phyloP scores from a whole-genome alignment of 2,797 vertebrate species.

The Sebastes vulpes region DNA sequence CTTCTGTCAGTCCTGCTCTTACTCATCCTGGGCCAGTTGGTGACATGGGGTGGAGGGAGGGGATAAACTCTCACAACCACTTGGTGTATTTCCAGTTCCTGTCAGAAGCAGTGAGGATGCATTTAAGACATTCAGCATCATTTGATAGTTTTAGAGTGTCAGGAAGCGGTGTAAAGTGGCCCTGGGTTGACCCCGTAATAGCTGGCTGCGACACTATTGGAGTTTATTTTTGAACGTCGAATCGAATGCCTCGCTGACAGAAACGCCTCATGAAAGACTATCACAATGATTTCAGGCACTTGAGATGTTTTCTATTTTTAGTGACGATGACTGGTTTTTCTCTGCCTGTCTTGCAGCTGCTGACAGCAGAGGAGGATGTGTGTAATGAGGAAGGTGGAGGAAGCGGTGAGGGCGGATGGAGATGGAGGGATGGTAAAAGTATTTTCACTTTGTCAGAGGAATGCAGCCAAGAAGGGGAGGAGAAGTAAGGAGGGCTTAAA shows the following conservation, averaged over 20 bases:
- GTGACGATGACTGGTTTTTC: slow-evolving; percentile 46
- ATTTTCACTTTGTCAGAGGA: slow-evolving; percentile 61
- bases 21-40: slow-evolving; percentile 27
- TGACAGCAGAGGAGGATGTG: slow-evolving; percentile 65
- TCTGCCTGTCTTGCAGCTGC: slow-evolving; percentile 44
- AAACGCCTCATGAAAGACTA: slow-evolving; percentile 72
- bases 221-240: slow-evolving; percentile 73
- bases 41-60: neutral
- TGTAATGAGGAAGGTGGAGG: slow-evolving; percentile 51
- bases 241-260: slow-evolving; percentile 58
- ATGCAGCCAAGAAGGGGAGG: slow-evolving; percentile 31
- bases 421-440: slow-evolving; percentile 26
- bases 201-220: slow-evolving; percentile 40
- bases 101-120: slow-evolving; percentile 30
- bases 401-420: slow-evolving; percentile 6
- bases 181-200: slow-evolving; percentile 57
- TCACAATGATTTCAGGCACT: slow-evolving; percentile 68
- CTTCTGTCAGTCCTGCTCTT: slow-evolving; percentile 49
- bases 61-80: slow-evolving; percentile 31
- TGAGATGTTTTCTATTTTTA: slow-evolving; percentile 79
- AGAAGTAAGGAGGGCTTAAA: slow-evolving; percentile 23
- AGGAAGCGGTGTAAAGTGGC: slow-evolving; percentile 48
- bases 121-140: slow-evolving; percentile 51
- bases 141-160: slow-evolving; percentile 55
- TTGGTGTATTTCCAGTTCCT: slow-evolving; percentile 31